Evolutionary conservation across 2,113 vertebrate species (phyloP).

Genomic region (Psephotus haematonotus): DNA sequence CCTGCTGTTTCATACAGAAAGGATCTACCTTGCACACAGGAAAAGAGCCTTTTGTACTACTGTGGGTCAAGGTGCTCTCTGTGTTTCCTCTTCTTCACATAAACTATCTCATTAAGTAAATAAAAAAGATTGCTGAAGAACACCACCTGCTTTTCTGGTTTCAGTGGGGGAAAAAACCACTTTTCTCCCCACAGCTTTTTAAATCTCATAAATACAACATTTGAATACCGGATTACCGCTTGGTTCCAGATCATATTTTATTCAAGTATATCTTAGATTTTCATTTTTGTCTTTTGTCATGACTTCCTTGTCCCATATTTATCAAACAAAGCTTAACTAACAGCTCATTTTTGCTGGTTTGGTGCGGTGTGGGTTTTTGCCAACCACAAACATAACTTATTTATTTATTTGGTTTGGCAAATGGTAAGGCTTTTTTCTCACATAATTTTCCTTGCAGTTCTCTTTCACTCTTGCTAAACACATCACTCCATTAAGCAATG

Average conservation of each 20-base stretch:
- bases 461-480: background rate
- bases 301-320: background rate
- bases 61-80: background rate
- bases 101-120: background rate
- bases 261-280: background rate
- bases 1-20: background rate
- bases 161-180: background rate
- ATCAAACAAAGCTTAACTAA: background rate
- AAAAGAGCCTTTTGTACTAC: background rate
- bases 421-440: background rate
- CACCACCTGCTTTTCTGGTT: background rate
- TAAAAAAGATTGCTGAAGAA: background rate
- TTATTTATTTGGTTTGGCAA: background rate
- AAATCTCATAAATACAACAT: background rate
- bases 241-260: background rate
- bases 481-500: background rate
- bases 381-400: background rate
- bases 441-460: background rate
- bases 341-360: background rate
- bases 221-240: background rate
- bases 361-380: background rate
- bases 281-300: background rate
- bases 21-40: background rate
- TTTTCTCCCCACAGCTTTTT: background rate
- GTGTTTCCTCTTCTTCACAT: background rate